Percentiles rank a stretch among this genome's conserved stretches.
phyloP scores from a whole-genome alignment of 1,140 invertebrate species.

The Subanguina moxae region DNA sequence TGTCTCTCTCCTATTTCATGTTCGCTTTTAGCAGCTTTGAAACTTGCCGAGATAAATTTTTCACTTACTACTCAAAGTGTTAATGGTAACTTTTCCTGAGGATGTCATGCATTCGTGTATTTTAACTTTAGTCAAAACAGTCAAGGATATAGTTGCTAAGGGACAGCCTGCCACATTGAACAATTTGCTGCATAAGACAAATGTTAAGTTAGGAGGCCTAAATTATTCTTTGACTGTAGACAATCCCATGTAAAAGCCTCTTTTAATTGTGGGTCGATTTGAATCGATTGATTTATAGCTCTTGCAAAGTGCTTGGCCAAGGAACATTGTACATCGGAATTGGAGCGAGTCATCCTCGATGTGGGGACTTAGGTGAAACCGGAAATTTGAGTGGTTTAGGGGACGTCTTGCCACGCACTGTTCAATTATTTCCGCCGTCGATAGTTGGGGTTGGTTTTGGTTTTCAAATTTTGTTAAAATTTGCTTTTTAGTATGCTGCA shows the following conservation, averaged over 20 bases:
- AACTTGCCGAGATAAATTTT: background rate
- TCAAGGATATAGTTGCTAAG: background rate
- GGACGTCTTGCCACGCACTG: no score
- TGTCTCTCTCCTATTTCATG: background rate
- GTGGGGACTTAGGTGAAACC: background rate
- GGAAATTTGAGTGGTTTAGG: no score
- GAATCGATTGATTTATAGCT: no score
- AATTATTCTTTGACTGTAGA: conserved; percentile 3
- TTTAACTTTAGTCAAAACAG: background rate
- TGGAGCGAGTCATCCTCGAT: conserved; percentile 9
- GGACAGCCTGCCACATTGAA: conserved; percentile 10
- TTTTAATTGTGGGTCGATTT: background rate
- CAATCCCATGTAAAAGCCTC: background rate
- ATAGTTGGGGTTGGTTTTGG: no score
- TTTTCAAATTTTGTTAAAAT: no score
- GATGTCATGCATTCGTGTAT: no score
- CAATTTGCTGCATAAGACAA: conserved; percentile 6
- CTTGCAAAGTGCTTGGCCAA: background rate
- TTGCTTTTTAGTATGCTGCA: conserved; percentile 13
- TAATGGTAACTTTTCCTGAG: no score
- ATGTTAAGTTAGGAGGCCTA: conserved; percentile 10
- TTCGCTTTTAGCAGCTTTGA: background rate
- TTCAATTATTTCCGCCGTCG: no score
- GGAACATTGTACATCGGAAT: conserved; percentile 20
- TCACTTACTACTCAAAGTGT: background rate